Conservation (phyloP, 2,888 invertebrate genomes). For the Chaetogeoica ovagalla region DNA sequence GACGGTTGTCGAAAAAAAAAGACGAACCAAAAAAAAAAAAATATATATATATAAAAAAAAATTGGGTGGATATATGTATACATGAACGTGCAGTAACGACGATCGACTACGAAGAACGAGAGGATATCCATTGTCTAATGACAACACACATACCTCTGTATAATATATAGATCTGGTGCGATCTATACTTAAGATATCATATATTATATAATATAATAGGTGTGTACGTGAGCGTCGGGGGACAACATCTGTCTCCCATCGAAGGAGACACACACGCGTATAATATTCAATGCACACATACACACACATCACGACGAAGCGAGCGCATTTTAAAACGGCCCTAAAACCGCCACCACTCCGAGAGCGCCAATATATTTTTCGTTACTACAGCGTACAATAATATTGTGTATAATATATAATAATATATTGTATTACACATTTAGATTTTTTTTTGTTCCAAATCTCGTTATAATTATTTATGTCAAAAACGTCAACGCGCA, state of each 20-base stretch:
- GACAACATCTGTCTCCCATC: conserved; percentile 41
- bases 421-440: no score
- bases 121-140: conserved; percentile 28
- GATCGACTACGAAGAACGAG: not conserved
- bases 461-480: no score
- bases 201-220: conserved; percentile 22
- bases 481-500: no score
- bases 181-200: conserved; percentile 34
- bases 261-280: not conserved
- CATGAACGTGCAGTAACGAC: not conserved
- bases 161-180: conserved; percentile 27
- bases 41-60: conserved; percentile 6
- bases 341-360: no score
- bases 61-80: not conserved
- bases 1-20: not conserved
- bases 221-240: not conserved
- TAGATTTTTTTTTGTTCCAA: no score
- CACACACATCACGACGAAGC: conserved; percentile 3
- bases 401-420: no score
- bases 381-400: no score
- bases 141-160: not conserved
- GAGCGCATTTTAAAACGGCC: conserved; percentile 24
- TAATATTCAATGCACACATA: not conserved
- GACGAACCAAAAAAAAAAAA: conserved; percentile 4
- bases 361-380: no score